A percentile compares a stretch with the other conserved stretches of the same genome.
Conservation (phyloP, 53 echinoderm and acorn worm genomes). For the Henricia sp. region DNA sequence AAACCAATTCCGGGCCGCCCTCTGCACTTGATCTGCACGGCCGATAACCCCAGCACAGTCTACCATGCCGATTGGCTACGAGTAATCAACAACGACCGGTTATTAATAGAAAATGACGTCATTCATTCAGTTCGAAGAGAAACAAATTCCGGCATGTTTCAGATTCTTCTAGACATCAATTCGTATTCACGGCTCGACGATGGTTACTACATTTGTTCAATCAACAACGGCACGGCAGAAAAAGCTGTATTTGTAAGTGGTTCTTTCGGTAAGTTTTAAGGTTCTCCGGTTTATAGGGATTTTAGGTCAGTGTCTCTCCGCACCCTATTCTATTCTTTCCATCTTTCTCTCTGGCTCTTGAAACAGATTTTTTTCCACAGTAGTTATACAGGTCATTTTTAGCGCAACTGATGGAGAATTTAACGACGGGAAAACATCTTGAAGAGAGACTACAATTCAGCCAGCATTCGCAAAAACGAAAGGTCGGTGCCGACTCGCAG, state of each 20-base stretch:
- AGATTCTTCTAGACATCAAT: conserved; percentile 2
- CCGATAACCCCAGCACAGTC: conserved; percentile 21
- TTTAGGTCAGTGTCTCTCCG: conserved; percentile 33
- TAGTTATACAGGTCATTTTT: conserved; percentile 26
- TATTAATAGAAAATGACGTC: neutral
- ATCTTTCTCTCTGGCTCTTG: neutral
- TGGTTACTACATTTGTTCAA: conserved; percentile 35
- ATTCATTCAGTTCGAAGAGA: neutral
- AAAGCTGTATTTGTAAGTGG: neutral
- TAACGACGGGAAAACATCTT: no score
- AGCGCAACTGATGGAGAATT: no score
- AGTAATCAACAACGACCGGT: neutral
- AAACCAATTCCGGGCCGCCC: neutral
- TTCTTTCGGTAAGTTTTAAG: conserved; percentile 27
- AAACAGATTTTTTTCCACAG: conserved; percentile 12
- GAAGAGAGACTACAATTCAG: no score
- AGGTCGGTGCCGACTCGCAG: no score
- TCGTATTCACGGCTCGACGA: neutral
- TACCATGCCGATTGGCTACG: conserved; percentile 47
- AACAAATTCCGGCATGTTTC: neutral
- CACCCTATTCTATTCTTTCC: neutral
- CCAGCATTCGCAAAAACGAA: no score
- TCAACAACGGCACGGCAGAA: conserved; percentile 35
- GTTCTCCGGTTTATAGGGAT: neutral
- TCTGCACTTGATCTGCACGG: conserved; percentile 4